Evolutionary conservation across 2,113 vertebrate species (phyloP).

Genomic region (Elephantulus edwardii): DNA sequence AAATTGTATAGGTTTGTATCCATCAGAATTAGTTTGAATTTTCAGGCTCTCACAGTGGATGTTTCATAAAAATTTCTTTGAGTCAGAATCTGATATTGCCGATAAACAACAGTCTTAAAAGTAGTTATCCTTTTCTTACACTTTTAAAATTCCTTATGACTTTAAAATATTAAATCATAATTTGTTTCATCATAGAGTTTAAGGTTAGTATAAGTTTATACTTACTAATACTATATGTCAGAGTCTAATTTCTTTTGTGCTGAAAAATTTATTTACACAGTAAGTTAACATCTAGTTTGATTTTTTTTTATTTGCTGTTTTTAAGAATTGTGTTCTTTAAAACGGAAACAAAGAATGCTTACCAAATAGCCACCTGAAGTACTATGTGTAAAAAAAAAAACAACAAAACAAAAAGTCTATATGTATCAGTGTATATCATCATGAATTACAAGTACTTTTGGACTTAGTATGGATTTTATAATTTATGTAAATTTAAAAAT

Average conservation of each 20-base stretch:
- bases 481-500: not conserved
- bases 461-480: not conserved
- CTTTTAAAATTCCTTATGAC: not conserved
- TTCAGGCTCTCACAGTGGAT: not conserved
- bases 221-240: not conserved
- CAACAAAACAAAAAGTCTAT: not conserved
- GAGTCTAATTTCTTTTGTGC: not conserved
- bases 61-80: not conserved
- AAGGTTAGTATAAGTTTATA: not conserved
- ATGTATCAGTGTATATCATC: rapidly evolving
- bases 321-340: conserved; percentile 11
- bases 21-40: not conserved
- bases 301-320: not conserved
- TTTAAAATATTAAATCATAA: not conserved
- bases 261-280: not conserved
- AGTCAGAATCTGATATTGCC: not conserved
- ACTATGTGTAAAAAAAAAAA: too few relatives aligned
- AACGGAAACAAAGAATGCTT: not conserved
- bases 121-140: not conserved
- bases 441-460: not conserved
- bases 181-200: not conserved
- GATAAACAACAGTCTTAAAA: not conserved
- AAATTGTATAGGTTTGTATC: conserved; percentile 94
- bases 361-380: not conserved
- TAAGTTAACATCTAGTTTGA: not conserved